Evolutionary conservation across 2,888 invertebrate genomes (phyloP), one percentile per base, ranked within the genome.

Genomic region (Macroteleia sp.): DNA sequence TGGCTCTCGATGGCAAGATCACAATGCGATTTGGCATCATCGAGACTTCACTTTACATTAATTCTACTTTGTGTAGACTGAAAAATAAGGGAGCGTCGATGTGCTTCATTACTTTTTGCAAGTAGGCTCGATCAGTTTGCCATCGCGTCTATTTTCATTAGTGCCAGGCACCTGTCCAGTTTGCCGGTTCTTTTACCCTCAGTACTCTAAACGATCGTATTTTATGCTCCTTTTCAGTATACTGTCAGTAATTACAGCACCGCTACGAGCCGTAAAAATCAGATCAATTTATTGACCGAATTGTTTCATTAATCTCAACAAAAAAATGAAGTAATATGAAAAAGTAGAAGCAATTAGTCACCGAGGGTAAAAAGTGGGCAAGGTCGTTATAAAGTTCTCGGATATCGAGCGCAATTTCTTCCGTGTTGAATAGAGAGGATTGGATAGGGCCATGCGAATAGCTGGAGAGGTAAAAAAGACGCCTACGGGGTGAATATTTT

Each of bases 401-500:
- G 1, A 22, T 28, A 46, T 34, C 20, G 34, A 66, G 36, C n/a
- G n/a, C 20, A 56, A 46, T 46, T 61, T 62, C 46, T 66, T 61
- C 28, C 14, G 28, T 32, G 54, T 75, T 67, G 59, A 69, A 75
- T 56, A 57, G 52, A 62, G 52, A 59, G 41, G 46, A 28, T n/a
- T 12, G 32, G n/a, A 70, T 70, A 61, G 32, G 48, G 42, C 20
- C 48, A 42, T 52, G 36, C 57, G 34, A 57, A 34, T 57, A 59
- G 52, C 17, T 52, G 66, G 30, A 30, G 52, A 52, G 32, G 48
- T 52, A 71, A 66, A 73, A 73, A 69, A 61, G 59, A 17, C 41
- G 56, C 79, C 79, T 28, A 25, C 57, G 79, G 69, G 80, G 77
- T 81, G 83, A 81, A 83, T 85, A 87, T 83, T 87, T 87, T 86